Evolutionary conservation across 1,140 invertebrate genomes (phyloP).

Genomic region (Hycleus phaleratus): DNA sequence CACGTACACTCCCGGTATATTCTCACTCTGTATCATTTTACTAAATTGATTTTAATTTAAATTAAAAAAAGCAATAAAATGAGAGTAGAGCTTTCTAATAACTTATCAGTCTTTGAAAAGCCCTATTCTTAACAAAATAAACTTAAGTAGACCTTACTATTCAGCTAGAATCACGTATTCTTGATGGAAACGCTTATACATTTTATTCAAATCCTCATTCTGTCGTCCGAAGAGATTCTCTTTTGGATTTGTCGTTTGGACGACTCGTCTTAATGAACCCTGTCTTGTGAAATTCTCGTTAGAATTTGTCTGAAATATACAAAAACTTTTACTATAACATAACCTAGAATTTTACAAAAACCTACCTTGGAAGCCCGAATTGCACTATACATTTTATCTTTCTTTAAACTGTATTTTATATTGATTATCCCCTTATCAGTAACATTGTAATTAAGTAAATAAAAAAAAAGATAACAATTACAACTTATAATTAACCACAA

Average conservation of each 20-base stretch:
- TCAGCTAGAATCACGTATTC: conserved; percentile 72
- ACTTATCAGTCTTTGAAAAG: no score
- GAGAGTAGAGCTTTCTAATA: no score
- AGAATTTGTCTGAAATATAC: conserved; percentile 10
- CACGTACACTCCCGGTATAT: conserved; percentile 81
- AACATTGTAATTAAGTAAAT: no score
- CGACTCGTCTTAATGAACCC: conserved; percentile 32
- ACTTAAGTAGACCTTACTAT: conserved; percentile 51
- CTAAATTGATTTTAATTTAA: conserved; percentile 42
- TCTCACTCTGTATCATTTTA: conserved; percentile 76
- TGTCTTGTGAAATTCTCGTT: conserved; percentile 34
- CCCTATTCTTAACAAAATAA: no score
- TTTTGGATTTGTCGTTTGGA: conserved; percentile 30
- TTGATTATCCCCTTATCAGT: no score
- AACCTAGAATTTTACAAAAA: neutral
- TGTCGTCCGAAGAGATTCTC: conserved; percentile 33
- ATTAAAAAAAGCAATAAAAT: no score
- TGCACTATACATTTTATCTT: neutral
- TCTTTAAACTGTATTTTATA: no score
- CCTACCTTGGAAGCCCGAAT: conserved; percentile 7
- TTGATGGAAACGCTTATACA: conserved; percentile 47
- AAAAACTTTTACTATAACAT: neutral
- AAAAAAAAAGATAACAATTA: no score
- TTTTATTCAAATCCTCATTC: conserved; percentile 38
- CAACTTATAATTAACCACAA: no score